Evolutionary conservation across 2,113 vertebrate genomes (phyloP), one percentile per base, ranked within the genome.

Genomic region (Polypterus senegalus): DNA sequence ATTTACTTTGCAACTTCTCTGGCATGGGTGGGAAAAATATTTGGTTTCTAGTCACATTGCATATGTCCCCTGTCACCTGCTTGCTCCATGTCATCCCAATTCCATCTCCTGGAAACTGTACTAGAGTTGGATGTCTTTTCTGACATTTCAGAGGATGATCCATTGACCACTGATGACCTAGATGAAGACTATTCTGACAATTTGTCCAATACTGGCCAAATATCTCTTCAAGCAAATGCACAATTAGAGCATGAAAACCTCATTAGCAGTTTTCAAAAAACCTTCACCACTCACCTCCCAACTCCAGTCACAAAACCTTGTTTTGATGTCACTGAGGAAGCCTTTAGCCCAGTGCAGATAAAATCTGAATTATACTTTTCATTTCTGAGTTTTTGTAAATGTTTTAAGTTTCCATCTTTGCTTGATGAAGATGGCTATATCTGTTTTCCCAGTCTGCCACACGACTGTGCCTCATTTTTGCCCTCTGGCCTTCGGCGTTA

Each of bases 91-190:
- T 82, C 88, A 72, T 86, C 80, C 66, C 79, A 83, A 63, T 78
- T 81, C 45, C 78, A 80, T 61, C 78, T 81, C 65, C 75, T 91
- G 7, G 73, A 86, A 67, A 81, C 88, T 46, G 83, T 95, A 77
- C 90, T 82, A 0, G 93, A 97, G 79, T 64, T 90, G 3, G 91
- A 94, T 67, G 67, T 83, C 57, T 81, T 93, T 60, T 97, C 93
- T 48, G 92, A 94, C 75, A 89, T 93, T 83, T 97, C 86, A 0
- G 91, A 97, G 77, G 90, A 94, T 49, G 90, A 90, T 64, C 65
- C 75, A 11, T 70, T 78, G 75, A 9, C 59, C 3, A 72, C 70
- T 78, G 74, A 67, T 63, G 82, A 87, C 70, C 70, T 74, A 5
- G 69, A 83, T 48, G 55, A 71, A 61, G 48, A 72, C 60, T 71